phyloP scores from a whole-genome alignment of 2,113 vertebrate genomes.

The Meriones unguiculatus region DNA sequence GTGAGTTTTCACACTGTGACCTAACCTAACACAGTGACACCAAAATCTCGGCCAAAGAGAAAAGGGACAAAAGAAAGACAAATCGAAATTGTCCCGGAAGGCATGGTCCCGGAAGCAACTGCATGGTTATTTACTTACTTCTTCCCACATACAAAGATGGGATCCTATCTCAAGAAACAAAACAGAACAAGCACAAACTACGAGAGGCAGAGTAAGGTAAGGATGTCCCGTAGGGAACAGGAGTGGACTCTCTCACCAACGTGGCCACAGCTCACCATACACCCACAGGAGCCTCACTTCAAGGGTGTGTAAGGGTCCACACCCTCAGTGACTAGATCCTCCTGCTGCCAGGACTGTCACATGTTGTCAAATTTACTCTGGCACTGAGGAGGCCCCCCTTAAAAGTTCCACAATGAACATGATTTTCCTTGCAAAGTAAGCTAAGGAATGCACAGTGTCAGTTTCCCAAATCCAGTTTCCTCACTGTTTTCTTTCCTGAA shows the following conservation, averaged over 20 bases:
- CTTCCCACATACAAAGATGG: neutral
- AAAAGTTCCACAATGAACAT: neutral
- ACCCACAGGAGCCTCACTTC: neutral
- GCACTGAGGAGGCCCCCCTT: neutral
- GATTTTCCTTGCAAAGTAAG: neutral
- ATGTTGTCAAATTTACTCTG: neutral
- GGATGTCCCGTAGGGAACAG: neutral
- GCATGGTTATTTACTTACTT: neutral
- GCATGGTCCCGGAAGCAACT: neutral
- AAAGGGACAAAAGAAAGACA: neutral
- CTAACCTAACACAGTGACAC: neutral
- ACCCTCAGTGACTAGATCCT: neutral
- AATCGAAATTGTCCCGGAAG: neutral
- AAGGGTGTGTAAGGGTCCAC: neutral
- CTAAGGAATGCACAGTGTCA: neutral
- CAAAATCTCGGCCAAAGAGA: neutral
- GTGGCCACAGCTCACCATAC: accelerated
- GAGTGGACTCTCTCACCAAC: neutral
- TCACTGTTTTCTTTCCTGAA: neutral
- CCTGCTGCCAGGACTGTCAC: neutral
- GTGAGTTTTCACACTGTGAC: neutral
- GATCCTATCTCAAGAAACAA: neutral
- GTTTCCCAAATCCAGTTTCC: neutral
- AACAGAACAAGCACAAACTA: neutral
- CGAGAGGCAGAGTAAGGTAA: neutral